A percentile compares a stretch with the other conserved stretches of the same genome.
Evolutionary conservation across 2,113 vertebrate species (phyloP).

Genomic region (Triplophysa rosa): DNA sequence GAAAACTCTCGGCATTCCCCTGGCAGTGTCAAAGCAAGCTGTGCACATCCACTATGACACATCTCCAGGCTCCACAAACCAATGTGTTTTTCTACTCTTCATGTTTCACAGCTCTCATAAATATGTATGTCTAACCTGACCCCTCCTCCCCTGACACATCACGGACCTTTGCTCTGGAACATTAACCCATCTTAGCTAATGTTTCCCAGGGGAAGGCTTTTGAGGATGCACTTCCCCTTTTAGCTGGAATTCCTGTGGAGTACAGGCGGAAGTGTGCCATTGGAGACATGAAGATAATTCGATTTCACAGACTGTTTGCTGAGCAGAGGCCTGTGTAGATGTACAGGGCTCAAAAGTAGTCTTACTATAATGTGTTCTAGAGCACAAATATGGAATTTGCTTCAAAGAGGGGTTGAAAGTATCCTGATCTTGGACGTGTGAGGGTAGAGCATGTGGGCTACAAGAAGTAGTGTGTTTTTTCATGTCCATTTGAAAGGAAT

Average conservation of each 20-base stretch:
- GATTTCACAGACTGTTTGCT: conserved; percentile 64
- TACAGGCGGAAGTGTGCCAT: conserved; percentile 55
- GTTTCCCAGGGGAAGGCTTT: conserved; percentile 65
- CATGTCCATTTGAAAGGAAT: conserved; percentile 21
- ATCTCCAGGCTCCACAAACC: conserved; percentile 25
- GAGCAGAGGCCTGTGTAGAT: conserved; percentile 47
- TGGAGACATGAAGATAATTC: conserved; percentile 62
- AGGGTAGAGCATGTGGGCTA: conserved; percentile 51
- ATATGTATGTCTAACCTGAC: conserved; percentile 39
- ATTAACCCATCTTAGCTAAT: conserved; percentile 61
- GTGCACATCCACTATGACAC: conserved; percentile 38
- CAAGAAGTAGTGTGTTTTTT: conserved; percentile 42
- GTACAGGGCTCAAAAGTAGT: conserved; percentile 45
- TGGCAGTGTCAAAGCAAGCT: conserved; percentile 45
- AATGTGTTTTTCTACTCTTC: conserved; percentile 34
- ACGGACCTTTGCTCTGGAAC: conserved; percentile 54
- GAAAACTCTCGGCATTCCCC: conserved; percentile 23
- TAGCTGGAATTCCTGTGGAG: conserved; percentile 56
- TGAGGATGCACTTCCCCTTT: conserved; percentile 60
- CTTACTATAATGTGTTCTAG: conserved; percentile 26
- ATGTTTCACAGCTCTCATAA: conserved; percentile 46
- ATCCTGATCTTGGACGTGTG: conserved; percentile 50
- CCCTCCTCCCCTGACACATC: conserved; percentile 35
- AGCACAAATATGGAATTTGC: conserved; percentile 36
- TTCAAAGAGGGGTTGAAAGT: conserved; percentile 24